These are phyloP conservation scores for Microplitis demolitor DNA, from an alignment of 1,140 invertebrate genomes.

Conservation along the genomic window DNA sequence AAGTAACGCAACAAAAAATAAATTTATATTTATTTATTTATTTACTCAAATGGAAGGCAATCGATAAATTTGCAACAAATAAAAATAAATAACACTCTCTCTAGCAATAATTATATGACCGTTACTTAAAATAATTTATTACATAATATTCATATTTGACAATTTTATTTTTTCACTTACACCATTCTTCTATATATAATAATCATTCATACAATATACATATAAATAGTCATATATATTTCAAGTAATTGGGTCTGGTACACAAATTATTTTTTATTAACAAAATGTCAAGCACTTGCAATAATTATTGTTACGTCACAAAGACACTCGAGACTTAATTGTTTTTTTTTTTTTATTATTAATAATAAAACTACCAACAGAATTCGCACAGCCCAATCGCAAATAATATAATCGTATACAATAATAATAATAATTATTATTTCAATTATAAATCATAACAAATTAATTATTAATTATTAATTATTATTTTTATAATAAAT, in stretches of 20 bases:
- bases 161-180: too few relatives aligned
- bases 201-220: too few relatives aligned
- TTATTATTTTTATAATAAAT: slow-evolving; percentile 11
- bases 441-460: not conserved
- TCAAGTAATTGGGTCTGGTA: too few relatives aligned
- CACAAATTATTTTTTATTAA: too few relatives aligned
- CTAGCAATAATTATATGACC: slow-evolving; percentile 58
- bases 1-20: slow-evolving; percentile 16
- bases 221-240: too few relatives aligned
- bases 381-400: slow-evolving; percentile 59
- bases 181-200: too few relatives aligned
- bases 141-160: not conserved
- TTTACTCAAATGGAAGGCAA: slow-evolving; percentile 63
- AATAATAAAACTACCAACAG: slow-evolving; percentile 50
- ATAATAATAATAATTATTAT: not conserved
- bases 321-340: too few relatives aligned
- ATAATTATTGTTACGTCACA: slow-evolving; percentile 27
- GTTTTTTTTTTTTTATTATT: slow-evolving; percentile 13
- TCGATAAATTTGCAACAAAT: slow-evolving; percentile 64
- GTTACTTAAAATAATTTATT: slow-evolving; percentile 54
- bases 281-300: too few relatives aligned
- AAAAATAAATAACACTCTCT: slow-evolving; percentile 64
- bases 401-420: slow-evolving; percentile 37
- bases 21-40: slow-evolving; percentile 55
- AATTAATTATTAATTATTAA: slow-evolving; percentile 21